Base-by-base conservation (phyloP, 2,888 invertebrate species). In the Oxycera nigricornis region DNA sequence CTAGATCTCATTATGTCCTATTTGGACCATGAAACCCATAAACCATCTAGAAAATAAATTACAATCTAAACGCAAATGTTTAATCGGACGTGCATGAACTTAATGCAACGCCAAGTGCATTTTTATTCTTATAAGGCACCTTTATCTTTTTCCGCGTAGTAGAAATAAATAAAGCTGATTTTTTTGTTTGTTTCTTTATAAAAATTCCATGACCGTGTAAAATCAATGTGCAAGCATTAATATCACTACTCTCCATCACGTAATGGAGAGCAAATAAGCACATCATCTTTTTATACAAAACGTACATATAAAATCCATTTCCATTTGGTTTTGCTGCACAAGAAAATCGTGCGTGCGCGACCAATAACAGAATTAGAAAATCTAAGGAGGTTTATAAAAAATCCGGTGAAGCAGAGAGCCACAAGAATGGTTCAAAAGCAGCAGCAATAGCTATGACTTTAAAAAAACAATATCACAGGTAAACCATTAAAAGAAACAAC, bases 201-300 rank as follows among this genome's bases (percentile, higher is more conserved):
- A 28, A 61, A 68, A 68, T 68, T 50, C 67, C 67, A 68, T 68
- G 67, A 68, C 67, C 67, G 67, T 68, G 67, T 68, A 68, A 68
- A 68, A 68, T 68, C 67, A 68, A 46, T 68, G 67, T 46, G 50
- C 26, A 46, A 17, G 46, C 67, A 50, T 68, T 46, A 22, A 26
- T 46, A 68, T 28, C 67, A 68, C 50, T 17, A 35, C n/a, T 50
- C n/a, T 17, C 41, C 22, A 59, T 30, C 59, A 61, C 61, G 61
- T 61, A n/a, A 61, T 61, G 52, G 52, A 55, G 52, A 55, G 52
- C 52, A 55, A 17, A 6, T 24, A 55, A 46, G 46, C 46, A 14
- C 46, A 46, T 46, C 24, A 55, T 24, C 24, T 55, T 20, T 55
- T 17, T 6, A 31, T 11, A 28, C 4, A 55, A 62, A 62, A 39